Evolutionary conservation across 2,888 invertebrate species (phyloP).

Genomic region (Eudemis profundana): DNA sequence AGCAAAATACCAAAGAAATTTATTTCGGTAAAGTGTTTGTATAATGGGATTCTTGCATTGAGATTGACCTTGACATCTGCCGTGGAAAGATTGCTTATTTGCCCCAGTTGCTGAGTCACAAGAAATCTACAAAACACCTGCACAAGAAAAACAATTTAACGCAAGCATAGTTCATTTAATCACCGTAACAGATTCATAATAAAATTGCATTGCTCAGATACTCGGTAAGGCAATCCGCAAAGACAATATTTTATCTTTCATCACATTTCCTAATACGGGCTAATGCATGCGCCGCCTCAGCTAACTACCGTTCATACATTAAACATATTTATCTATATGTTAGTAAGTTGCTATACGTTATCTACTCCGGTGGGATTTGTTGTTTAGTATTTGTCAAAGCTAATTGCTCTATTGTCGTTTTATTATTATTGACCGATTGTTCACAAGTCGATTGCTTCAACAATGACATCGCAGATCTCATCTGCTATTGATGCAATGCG

Average conservation of each 20-base stretch:
- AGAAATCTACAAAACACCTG: constrained; percentile 44
- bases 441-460: constrained; percentile 54
- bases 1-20: background rate
- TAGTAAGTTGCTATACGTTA: background rate
- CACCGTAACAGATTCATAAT: constrained; percentile 58
- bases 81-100: constrained; percentile 46
- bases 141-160: constrained; percentile 51
- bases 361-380: constrained; percentile 55
- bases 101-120: constrained; percentile 47
- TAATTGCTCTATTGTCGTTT: constrained; percentile 75
- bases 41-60: constrained; percentile 21
- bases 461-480: constrained; percentile 51
- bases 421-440: constrained; percentile 63
- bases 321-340: constrained; percentile 48
- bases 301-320: constrained; percentile 55
- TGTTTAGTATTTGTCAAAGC: constrained; percentile 66
- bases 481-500: constrained; percentile 38
- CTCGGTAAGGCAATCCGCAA: constrained; percentile 60
- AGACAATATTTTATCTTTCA: constrained; percentile 71
- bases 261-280: constrained; percentile 67
- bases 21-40: constrained; percentile 17
- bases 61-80: constrained; percentile 32
- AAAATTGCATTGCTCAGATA: constrained; percentile 64
- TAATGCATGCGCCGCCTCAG: constrained; percentile 63
- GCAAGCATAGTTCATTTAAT: constrained; percentile 53